Evolutionary conservation across 2,888 invertebrate species (phyloP).

Genomic region (Agonopterix alstromeriana): DNA sequence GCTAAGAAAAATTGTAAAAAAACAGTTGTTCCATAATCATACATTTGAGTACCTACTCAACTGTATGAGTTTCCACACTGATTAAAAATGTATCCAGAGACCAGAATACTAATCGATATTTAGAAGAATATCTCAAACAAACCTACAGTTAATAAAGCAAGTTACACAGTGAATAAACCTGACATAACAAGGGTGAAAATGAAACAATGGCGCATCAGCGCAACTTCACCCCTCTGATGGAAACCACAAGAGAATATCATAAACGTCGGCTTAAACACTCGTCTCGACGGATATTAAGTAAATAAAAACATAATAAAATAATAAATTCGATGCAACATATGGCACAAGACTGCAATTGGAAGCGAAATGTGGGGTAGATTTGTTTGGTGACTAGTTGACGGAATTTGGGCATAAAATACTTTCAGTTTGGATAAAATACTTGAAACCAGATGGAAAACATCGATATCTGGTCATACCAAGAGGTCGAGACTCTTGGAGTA

Average conservation of each 20-base stretch:
- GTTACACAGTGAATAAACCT: conserved; percentile 47
- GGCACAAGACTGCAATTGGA: conserved; percentile 29
- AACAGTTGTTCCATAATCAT: too few relatives aligned
- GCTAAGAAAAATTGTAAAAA: too few relatives aligned
- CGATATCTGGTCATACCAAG: too few relatives aligned
- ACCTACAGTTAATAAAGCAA: conserved; percentile 16
- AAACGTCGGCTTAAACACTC: conserved; percentile 75
- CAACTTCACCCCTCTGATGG: conserved; percentile 46
- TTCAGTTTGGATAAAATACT: neutral
- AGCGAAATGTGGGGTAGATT: conserved; percentile 13
- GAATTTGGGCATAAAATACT: conserved; percentile 3
- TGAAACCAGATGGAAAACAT: too few relatives aligned
- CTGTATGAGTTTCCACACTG: too few relatives aligned
- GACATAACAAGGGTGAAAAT: conserved; percentile 59
- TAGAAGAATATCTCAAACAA: neutral
- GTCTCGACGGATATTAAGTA: conserved; percentile 63
- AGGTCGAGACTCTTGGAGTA: too few relatives aligned
- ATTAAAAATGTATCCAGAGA: too few relatives aligned
- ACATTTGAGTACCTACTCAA: too few relatives aligned
- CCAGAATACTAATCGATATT: neutral
- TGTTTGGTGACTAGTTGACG: conserved; percentile 14
- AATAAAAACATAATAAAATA: conserved; percentile 76
- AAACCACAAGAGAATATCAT: conserved; percentile 73
- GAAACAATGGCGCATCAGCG: conserved; percentile 65
- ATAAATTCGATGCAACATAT: conserved; percentile 71